phyloP scores from a whole-genome alignment of 2,113 vertebrate species.

The Motacilla tschutschensis region DNA sequence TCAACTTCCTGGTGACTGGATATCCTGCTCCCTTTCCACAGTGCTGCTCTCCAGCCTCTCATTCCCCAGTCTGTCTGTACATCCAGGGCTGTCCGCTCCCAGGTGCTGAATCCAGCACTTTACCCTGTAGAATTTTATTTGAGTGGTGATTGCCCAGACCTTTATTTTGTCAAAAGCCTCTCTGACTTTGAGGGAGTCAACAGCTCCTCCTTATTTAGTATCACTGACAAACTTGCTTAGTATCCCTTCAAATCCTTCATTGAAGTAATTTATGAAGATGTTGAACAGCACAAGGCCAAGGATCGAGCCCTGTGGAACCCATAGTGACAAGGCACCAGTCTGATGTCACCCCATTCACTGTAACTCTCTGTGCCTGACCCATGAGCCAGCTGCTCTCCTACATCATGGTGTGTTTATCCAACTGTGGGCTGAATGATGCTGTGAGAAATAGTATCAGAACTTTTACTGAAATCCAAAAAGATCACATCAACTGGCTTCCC shows the following conservation, averaged over 20 bases:
- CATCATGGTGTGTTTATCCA: not conserved
- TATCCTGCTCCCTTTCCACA: rapidly evolving
- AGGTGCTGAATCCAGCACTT: not conserved
- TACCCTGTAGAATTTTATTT: not conserved
- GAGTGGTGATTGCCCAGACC: not conserved
- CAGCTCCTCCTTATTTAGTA: not conserved
- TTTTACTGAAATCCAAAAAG: not conserved
- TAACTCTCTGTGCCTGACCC: not conserved
- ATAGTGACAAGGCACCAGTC: not conserved
- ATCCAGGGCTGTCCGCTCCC: too few species aligned
- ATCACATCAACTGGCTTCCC: not conserved
- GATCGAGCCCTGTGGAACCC: not conserved
- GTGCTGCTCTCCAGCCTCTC: not conserved
- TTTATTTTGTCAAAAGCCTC: not conserved
- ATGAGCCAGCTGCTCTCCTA: not conserved
- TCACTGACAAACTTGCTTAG: not conserved
- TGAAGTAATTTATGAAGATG: not conserved
- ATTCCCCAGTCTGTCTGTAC: not conserved
- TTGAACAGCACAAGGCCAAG: rapidly evolving
- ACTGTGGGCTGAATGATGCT: not conserved
- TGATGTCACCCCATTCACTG: not conserved
- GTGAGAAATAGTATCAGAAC: not conserved
- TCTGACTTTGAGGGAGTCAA: not conserved
- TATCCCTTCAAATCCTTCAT: not conserved
- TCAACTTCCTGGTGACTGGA: rapidly evolving